phyloP scores from a whole-genome alignment of 2,113 vertebrate genomes.

The Phrynosoma blainvillii region DNA sequence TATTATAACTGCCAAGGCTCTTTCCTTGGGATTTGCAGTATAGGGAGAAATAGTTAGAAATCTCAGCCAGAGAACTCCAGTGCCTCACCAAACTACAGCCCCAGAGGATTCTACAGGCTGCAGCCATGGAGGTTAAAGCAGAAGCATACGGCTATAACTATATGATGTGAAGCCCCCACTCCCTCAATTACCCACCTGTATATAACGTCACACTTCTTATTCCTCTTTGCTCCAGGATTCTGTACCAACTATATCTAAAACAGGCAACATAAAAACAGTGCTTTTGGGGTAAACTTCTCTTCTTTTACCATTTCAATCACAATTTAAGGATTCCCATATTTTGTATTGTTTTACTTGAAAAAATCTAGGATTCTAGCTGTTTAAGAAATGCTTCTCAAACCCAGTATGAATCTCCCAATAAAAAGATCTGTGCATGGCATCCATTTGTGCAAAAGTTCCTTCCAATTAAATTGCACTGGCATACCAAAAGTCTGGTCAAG shows the following conservation, averaged over 20 bases:
- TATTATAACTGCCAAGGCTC: too few species aligned
- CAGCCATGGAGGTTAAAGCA: too few species aligned
- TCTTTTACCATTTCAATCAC: not conserved
- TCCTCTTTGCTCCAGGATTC: not conserved
- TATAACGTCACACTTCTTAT: not conserved
- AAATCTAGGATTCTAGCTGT: not conserved
- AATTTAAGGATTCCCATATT: not conserved
- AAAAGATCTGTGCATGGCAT: not conserved
- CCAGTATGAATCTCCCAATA: not conserved
- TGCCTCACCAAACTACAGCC: too few species aligned
- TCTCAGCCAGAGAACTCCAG: too few species aligned
- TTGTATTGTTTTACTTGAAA: not conserved
- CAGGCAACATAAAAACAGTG: not conserved
- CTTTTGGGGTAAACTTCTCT: not conserved
- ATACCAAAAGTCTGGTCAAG: not conserved
- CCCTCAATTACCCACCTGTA: not conserved
- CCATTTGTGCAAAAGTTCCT: not conserved
- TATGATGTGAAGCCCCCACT: too few species aligned
- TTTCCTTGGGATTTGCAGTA: too few species aligned
- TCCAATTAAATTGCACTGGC: not conserved
- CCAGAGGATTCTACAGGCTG: too few species aligned
- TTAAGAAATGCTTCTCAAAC: not conserved
- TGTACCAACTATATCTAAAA: not conserved
- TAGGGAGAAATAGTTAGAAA: too few species aligned
- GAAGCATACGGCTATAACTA: too few species aligned